Evolutionary conservation across 2,113 vertebrate species (phyloP), one percentile per base, ranked within the genome.

Genomic region (Prunella himalayana): DNA sequence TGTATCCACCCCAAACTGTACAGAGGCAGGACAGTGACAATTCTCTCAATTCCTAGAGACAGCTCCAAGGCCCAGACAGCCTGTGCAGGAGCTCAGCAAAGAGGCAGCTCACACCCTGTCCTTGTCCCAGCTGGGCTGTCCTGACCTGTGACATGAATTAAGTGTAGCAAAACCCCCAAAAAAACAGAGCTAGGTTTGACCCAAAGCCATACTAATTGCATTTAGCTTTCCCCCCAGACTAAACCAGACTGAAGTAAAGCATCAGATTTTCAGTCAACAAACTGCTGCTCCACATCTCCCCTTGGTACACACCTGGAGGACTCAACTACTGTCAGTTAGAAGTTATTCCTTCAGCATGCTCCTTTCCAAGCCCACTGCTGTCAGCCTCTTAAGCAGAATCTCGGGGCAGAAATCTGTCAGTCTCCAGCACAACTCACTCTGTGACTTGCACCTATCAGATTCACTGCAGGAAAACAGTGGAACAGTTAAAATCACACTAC

Each of bases 1-100:
- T 0, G 7, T 5, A 13, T 10, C 42, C 66, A 14, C 3, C 4
- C 20, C 63, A 39, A 35, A 59, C 19, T 17, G 12, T 4, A 10
- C 4, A 12, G 24, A 41, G 69, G 35, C 64, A 76, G 27, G 17
- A 21, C n/a, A 82, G 35, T 4, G 21, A 30, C 33, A 37, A 37
- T 37, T 18, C 18, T 33, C 53, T 22, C 51, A 12, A 1, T 11
- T 60, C 44, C 65, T 16, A 18, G 16, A 54, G 28, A 27, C 0
- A 7, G 14, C 68, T 78, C 27, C 31, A 53, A 72, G 41, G 44
- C 41, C 23, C 50, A 42, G 41, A 2, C 6, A 59, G 18, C 27
- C 56, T 25, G 4, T 39, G 41, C 23, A 79, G 56, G 35, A 88
- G 35, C 24, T 70, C 25, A 47, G 28, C 5, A n/a, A 45, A 77